These are phyloP conservation scores for Agrenia bidenticulata DNA, from an alignment of 2,888 invertebrate species.

Conservation along the genomic window DNA sequence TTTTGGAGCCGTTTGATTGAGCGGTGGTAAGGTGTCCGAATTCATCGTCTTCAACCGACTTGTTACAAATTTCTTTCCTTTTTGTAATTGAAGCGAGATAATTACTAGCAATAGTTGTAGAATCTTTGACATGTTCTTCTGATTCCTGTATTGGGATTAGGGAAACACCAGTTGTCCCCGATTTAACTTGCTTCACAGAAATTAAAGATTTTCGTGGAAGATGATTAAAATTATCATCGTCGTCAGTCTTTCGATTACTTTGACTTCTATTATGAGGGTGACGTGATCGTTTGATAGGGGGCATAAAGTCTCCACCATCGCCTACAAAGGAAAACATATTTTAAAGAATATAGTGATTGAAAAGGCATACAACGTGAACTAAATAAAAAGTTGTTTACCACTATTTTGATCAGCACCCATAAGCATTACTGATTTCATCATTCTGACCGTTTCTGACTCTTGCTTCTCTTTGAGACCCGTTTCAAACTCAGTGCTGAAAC, in stretches of 20 bases:
- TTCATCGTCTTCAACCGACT: constrained; percentile 12
- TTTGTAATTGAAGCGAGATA: constrained; percentile 10
- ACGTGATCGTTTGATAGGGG: background rate
- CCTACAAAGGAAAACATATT: background rate
- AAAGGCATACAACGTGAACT: too few relatives aligned
- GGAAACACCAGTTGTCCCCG: background rate
- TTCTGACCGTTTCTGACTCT: background rate
- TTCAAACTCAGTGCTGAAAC: constrained; percentile 10
- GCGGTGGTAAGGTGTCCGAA: constrained; percentile 10
- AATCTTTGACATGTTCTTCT: background rate
- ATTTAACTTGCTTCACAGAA: background rate
- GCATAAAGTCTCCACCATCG: background rate
- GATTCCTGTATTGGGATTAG: background rate
- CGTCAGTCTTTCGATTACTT: too few relatives aligned
- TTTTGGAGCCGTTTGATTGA: background rate
- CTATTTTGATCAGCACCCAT: constrained; percentile 1
- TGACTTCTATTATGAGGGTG: too few relatives aligned
- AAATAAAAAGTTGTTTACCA: background rate
- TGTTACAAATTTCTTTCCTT: constrained; percentile 6
- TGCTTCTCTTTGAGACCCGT: background rate
- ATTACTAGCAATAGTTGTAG: background rate
- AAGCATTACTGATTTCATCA: constrained; percentile 18
- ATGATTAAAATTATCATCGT: too few relatives aligned
- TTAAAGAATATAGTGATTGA: too few relatives aligned
- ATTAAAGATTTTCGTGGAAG: background rate